A percentile compares a stretch with the other conserved stretches of the same genome.
Conservation (phyloP, 2,888 invertebrate species). For the Xestoiulus laeticollis region DNA sequence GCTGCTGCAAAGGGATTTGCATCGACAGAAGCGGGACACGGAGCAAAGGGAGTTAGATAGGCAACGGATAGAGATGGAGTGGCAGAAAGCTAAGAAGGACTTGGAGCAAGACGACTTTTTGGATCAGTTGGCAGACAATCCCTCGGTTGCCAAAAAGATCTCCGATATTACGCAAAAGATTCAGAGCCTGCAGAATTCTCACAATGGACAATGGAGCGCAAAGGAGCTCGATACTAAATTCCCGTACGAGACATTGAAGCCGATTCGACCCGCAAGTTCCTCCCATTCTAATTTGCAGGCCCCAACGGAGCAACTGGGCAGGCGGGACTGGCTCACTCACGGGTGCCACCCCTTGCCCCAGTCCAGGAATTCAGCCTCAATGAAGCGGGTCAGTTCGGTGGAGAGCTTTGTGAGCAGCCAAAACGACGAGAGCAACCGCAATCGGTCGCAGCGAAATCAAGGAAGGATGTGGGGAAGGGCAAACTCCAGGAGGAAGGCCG, state of each 20-base stretch:
- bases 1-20: constrained; percentile 69
- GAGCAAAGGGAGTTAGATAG: constrained; percentile 62
- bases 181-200: constrained; percentile 46
- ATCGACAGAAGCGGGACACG: constrained; percentile 56
- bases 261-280: background rate
- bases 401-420: constrained; percentile 42
- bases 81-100: constrained; percentile 68
- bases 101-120: constrained; percentile 68
- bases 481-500: constrained; percentile 36
- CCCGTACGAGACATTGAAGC: background rate
- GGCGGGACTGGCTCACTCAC: constrained; percentile 8
- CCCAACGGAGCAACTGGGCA: background rate
- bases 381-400: constrained; percentile 50
- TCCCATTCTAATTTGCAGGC: background rate
- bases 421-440: background rate
- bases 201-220: background rate
- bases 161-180: constrained; percentile 45
- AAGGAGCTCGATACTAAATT: constrained; percentile 10
- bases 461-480: background rate
- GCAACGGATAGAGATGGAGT: constrained; percentile 67
- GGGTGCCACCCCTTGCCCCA: constrained; percentile 19
- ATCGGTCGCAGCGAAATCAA: background rate
- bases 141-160: constrained; percentile 57
- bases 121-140: constrained; percentile 67
- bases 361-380: background rate